Evolutionary conservation across 2,113 vertebrate genomes (phyloP).

Genomic region (Calypte anna): DNA sequence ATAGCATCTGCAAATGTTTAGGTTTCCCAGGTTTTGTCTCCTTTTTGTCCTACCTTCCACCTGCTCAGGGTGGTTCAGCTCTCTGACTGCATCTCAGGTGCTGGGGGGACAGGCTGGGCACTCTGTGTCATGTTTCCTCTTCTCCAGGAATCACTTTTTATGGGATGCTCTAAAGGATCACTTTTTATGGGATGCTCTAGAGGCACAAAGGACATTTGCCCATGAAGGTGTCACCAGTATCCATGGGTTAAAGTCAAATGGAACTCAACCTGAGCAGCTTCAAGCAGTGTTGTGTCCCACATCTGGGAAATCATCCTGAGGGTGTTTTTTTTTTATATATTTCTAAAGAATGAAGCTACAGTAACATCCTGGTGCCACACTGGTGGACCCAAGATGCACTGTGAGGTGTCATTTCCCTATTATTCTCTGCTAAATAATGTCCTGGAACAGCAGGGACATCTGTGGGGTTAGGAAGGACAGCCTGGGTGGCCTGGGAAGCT

Average conservation of each 20-base stretch:
- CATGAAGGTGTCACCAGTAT: neutral
- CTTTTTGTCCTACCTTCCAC: neutral
- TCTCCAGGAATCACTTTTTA: neutral
- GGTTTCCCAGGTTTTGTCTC: neutral
- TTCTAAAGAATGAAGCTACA: neutral
- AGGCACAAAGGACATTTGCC: neutral
- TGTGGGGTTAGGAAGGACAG: accelerated
- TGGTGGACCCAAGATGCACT: accelerated
- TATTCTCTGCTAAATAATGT: neutral
- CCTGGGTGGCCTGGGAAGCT: neutral
- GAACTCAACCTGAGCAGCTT: neutral
- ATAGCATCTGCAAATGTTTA: neutral
- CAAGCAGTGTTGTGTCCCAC: neutral
- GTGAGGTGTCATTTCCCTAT: neutral
- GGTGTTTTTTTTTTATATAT: neutral
- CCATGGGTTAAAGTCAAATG: accelerated
- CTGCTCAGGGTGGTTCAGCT: neutral
- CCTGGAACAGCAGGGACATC: accelerated
- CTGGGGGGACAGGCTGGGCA: no score
- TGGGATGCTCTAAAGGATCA: neutral
- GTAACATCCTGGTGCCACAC: neutral
- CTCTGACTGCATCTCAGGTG: neutral
- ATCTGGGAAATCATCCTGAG: accelerated
- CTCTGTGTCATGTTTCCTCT: neutral
- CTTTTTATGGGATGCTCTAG: neutral